Base-by-base conservation (phyloP, 2,797 vertebrate species). In the Cyclopterus lumpus region DNA sequence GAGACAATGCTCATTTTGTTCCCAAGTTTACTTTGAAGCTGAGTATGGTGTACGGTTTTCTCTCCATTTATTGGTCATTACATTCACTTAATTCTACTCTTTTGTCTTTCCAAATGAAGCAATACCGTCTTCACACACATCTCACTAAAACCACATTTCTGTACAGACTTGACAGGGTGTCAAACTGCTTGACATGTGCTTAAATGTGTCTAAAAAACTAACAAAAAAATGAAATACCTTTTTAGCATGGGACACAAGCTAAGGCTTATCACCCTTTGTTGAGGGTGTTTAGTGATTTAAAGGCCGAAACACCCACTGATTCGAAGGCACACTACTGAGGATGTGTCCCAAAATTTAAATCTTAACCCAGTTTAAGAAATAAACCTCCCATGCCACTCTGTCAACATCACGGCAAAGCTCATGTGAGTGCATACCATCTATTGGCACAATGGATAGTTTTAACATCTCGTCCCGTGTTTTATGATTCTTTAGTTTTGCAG, bases 131-230 rank as follows among this genome's bases (percentile, higher is more conserved):
- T 53, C 5, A 22, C 28, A 49, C 32, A 51, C 18, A 62, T 67
- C 51, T 28, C 12, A 77, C 49, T 32, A 32, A 40, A 53, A 48
- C 34, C 10, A 26, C 32, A 24, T 61, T 72, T 85, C 26, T 71
- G 34, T 72, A 69, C 22, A 36, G 26, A 73, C 58, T 73, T 71
- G 53, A 82, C 77, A 80, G 60, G 4, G 2, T 46, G 62, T 74
- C 28, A 51, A 42, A n/a, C 20, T 12, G 8, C 60, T 14, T 65
- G 57, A 4, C 1, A 26, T 54, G 30, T 4, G 8, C 73, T 77
- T 83, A 84, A 60, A 77, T 82, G 76, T 70, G 18, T 79, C 44
- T 69, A 20, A 69, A 71, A 71, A 42, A 9, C 4, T 10, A 10
- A 11, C 20, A 38, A 26, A 42, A 4, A 28, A 42, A 61, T 8